Percentiles rank a stretch among this genome's conserved stretches.
Evolutionary conservation across 2,113 vertebrate species (phyloP).

Genomic region (Calonectris borealis): DNA sequence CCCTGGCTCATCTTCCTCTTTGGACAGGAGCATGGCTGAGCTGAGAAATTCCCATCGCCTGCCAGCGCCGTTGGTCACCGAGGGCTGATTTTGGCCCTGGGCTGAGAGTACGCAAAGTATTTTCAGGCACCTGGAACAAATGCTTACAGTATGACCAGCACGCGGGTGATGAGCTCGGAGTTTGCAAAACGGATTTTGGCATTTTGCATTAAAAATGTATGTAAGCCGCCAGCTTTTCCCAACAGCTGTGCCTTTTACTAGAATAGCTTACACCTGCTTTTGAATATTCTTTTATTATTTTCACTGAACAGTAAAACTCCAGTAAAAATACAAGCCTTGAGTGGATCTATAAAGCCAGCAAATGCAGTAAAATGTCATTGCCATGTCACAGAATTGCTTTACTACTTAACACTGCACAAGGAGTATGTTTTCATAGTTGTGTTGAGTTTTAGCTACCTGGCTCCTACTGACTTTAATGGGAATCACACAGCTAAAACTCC

Average conservation of each 20-base stretch:
- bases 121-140: not conserved
- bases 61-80: fast-evolving
- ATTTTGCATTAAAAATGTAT: conserved; percentile 32
- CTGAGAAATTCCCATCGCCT: not conserved
- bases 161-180: not conserved
- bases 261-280: conserved; percentile 54
- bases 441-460: conserved; percentile 77
- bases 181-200: not conserved
- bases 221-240: conserved; percentile 13
- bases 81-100: not conserved
- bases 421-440: conserved; percentile 75
- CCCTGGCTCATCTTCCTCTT: not conserved
- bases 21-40: not conserved
- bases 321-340: conserved; percentile 71
- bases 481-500: conserved; percentile 82
- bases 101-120: not conserved
- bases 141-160: not conserved
- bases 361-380: conserved; percentile 66
- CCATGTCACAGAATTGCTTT: conserved; percentile 66
- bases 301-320: conserved; percentile 64
- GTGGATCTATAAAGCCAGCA: conserved; percentile 61
- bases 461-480: conserved; percentile 81
- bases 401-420: conserved; percentile 74
- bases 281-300: conserved; percentile 38
- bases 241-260: conserved; percentile 52